Conservation (phyloP, 1,140 invertebrate species). For the Lepidotrigona ventralis region DNA sequence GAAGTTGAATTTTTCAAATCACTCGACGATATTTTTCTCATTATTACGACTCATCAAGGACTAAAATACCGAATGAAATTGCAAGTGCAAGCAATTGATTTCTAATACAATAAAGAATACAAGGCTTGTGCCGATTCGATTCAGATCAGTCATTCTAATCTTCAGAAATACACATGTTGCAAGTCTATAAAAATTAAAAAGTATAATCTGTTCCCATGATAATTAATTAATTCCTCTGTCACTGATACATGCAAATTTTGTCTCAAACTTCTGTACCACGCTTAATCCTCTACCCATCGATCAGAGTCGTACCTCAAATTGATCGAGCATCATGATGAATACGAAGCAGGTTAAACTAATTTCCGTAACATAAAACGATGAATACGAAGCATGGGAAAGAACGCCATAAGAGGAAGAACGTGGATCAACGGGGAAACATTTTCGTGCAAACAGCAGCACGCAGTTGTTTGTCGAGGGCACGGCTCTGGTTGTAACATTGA, state of each 20-base stretch:
- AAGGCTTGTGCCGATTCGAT: too few species aligned
- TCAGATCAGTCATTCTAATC: too few species aligned
- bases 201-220: too few species aligned
- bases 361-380: neutral
- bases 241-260: neutral
- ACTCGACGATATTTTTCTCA: too few species aligned
- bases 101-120: too few species aligned
- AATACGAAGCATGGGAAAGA: neutral
- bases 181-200: too few species aligned
- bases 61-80: too few species aligned
- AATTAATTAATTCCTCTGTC: neutral
- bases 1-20: neutral
- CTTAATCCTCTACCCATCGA: neutral
- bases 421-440: constrained; percentile 14
- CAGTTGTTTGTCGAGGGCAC: neutral
- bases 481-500: neutral
- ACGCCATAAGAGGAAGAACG: neutral
- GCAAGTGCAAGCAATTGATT: too few species aligned
- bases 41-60: too few species aligned
- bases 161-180: too few species aligned
- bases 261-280: neutral
- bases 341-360: neutral
- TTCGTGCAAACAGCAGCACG: constrained; percentile 30
- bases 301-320: neutral
- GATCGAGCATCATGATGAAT: neutral